These are phyloP conservation scores for Leptinotarsa lineolata DNA, from an alignment of 1,140 invertebrate genomes.

Conservation along the genomic window DNA sequence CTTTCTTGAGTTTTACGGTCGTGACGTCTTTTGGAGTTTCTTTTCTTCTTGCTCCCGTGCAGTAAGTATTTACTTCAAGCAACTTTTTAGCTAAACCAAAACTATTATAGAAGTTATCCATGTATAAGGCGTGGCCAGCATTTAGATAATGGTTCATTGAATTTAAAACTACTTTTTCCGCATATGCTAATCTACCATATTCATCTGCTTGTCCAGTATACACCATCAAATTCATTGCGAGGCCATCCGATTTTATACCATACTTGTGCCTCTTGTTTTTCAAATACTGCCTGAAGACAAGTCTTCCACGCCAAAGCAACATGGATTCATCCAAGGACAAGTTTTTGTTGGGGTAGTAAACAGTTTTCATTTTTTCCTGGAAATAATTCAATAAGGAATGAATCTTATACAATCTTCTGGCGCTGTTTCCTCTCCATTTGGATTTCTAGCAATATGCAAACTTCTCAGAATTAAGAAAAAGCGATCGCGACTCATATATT, in stretches of 20 bases:
- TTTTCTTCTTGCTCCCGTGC: constrained; percentile 13
- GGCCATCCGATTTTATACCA: not conserved
- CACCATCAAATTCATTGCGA: constrained; percentile 20
- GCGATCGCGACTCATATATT: no score
- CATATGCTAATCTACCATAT: not conserved
- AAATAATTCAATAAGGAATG: not conserved
- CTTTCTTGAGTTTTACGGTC: constrained; percentile 45
- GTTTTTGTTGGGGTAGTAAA: constrained; percentile 1
- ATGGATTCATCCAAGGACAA: not conserved
- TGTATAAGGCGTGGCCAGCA: not conserved
- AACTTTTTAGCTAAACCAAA: not conserved
- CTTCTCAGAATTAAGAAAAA: no score
- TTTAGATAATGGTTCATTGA: constrained; percentile 44
- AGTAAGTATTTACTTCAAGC: not conserved
- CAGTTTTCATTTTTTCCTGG: not conserved
- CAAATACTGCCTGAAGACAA: not conserved
- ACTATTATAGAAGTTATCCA: constrained; percentile 7
- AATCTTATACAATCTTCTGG: not conserved
- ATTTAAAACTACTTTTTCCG: constrained; percentile 44
- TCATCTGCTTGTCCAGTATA: constrained; percentile 9
- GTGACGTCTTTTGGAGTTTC: constrained; percentile 27
- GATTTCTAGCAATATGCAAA: no score
- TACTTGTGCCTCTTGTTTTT: not conserved
- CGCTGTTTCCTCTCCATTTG: no score
- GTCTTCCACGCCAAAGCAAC: not conserved